Conservation (phyloP, 2,797 vertebrate genomes). For the Alca torda region DNA sequence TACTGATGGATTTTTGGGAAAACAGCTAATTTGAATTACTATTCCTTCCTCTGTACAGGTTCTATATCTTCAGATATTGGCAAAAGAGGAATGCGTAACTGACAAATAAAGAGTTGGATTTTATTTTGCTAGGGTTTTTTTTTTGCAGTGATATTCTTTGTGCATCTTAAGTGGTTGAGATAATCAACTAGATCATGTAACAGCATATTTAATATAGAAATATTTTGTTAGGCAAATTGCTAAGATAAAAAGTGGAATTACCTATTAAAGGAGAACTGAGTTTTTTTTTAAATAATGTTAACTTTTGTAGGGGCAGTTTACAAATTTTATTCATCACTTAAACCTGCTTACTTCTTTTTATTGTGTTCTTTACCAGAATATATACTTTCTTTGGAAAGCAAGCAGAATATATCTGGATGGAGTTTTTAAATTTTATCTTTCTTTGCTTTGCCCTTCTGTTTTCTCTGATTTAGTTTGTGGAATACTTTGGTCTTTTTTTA, state of each 20-base stretch:
- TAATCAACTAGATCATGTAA: background rate
- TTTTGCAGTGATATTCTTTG: background rate
- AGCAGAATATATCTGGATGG: background rate
- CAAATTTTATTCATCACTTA: background rate
- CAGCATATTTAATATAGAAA: background rate
- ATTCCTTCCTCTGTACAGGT: background rate
- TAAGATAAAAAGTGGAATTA: background rate
- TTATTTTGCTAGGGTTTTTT: background rate
- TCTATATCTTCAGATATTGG: background rate
- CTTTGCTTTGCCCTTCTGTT: background rate
- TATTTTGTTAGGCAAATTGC: background rate
- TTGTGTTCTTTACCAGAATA: background rate
- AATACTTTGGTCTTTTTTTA: background rate
- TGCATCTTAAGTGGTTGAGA: background rate
- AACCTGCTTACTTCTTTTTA: background rate
- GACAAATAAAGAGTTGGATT: background rate
- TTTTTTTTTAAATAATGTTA: background rate
- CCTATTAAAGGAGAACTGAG: background rate
- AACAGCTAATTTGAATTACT: background rate
- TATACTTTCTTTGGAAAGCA: background rate
- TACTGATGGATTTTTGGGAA: background rate
- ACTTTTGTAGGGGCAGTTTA: background rate
- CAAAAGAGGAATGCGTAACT: background rate
- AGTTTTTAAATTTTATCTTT: background rate
- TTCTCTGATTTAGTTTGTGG: background rate